Percentiles rank a stretch among this genome's conserved stretches.
These are phyloP conservation scores for Acromyrmex echinatior DNA, from an alignment of 1,140 invertebrate genomes.

Conservation along the genomic window DNA sequence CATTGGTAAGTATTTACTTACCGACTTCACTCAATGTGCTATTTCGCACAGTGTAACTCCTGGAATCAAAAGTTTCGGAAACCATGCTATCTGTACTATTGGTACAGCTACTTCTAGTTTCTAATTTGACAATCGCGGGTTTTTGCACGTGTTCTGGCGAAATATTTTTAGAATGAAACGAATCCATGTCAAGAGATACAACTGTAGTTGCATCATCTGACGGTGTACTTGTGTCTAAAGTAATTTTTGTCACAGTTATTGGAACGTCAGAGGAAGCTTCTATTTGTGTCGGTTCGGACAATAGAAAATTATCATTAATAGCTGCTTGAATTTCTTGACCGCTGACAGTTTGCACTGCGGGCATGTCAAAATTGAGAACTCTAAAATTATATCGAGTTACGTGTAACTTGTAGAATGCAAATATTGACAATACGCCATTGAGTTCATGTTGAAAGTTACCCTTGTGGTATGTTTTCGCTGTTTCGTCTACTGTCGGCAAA, in stretches of 20 bases:
- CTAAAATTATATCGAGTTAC: conserved; percentile 69
- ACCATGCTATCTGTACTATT: conserved; percentile 82
- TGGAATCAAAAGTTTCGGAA: conserved; percentile 81
- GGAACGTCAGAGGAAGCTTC: conserved; percentile 80
- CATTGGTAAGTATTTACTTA: conserved; percentile 65
- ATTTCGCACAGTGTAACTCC: conserved; percentile 80
- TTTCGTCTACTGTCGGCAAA: conserved; percentile 91
- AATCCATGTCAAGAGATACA: conserved; percentile 84
- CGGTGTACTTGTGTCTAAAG: conserved; percentile 81
- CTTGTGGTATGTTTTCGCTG: conserved; percentile 89
- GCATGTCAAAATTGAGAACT: conserved; percentile 78
- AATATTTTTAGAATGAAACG: conserved; percentile 73
- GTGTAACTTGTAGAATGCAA: conserved; percentile 49
- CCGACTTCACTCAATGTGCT: conserved; percentile 84
- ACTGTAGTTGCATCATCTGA: conserved; percentile 81
- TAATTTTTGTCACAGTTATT: conserved; percentile 80
- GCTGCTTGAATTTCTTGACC: conserved; percentile 56
- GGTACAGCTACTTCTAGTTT: conserved; percentile 78
- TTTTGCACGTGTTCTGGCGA: conserved; percentile 74
- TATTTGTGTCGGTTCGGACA: conserved; percentile 72
- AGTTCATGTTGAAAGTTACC: conserved; percentile 73
- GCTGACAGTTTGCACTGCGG: conserved; percentile 63
- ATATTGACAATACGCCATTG: neutral
- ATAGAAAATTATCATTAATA: conserved; percentile 68
- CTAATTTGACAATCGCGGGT: conserved; percentile 64